Base-by-base conservation (phyloP, 2,888 invertebrate species). In the Nomada fucata region DNA sequence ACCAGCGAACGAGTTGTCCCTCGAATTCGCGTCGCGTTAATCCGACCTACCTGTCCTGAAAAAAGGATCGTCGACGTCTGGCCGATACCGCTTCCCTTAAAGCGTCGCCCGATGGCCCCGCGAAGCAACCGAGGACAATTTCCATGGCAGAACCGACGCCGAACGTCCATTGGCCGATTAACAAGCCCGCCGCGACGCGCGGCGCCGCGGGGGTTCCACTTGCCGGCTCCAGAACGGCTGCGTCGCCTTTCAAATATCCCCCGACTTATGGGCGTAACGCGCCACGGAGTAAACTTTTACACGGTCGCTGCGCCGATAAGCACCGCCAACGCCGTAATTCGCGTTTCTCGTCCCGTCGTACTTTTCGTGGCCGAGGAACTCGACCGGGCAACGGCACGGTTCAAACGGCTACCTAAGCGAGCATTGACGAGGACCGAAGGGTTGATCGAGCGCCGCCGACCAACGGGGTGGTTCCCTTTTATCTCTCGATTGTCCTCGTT, bases 141-240 rank as follows among this genome's bases (percentile, higher is more conserved):
- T 50, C 59, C 64, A 53, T 47, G 70, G 68, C 52, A 52, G 57
- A 69, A 15, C 52, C 42, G 47, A 60, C 64, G 65, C 69, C 71
- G 71, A 77, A 73, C 77, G 84, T 84, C 82, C 87, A 76, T 84
- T 80, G 84, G 74, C 78, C 89, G 89, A 90, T 89, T 90, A 91
- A 88, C 90, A 85, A 85, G 78, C 80, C 74, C 36, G 36, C 7
- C 36, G 36, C 36, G 76, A 77, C 79, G 85, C 86, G 88, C 76
- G 84, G 84, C 89, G 87, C 88, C 84, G 79, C 86, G 70, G 90
- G 90, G 87, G 86, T 88, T 88, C 89, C 83, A 83, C 85, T 89
- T 88, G 84, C 88, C 76, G 85, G 86, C 70, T 87, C 63, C 82
- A 84, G 85, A 85, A 86, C 83, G 86, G 86, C 52, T 74, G 36